Evolutionary conservation across 2,113 vertebrate genomes (phyloP), one percentile per base, ranked within the genome.

Genomic region (Coreoperca whiteheadi): DNA sequence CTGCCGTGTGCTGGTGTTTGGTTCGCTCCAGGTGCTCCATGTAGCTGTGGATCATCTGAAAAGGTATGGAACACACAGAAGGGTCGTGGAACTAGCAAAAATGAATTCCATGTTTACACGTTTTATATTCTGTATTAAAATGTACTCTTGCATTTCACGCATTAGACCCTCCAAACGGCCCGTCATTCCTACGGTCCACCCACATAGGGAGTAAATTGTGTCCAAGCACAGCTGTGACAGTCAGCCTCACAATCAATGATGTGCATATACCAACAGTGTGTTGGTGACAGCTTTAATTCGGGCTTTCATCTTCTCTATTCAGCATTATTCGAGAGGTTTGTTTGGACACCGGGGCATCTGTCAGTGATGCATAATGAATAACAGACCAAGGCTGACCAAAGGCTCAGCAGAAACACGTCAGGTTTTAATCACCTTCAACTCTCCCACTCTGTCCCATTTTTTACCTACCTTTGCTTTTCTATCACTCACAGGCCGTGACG

Each of bases 41-140:
- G 81, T 99, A 99, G 96, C 97, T 99, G 95, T 99, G 98, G 92
- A 99, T 99, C 97, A 99, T 99, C 98, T 99, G 93, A 61, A n/a
- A 85, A 83, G 46, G 21, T 3, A 51, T 0, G 53, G 1, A 18
- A n/a, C 56, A 46, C 0, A 25, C 5, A 67, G 0, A n/a, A 53
- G 12, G 3, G 30, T 30, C 28, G 30, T 11, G 43, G 60, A 54
- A 63, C 30, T 1, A 28, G 61, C 5, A n/a, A 7, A 15, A 16
- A n/a, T n/a, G n/a, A n/a, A 37, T 8, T 34, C 2, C 1, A 41
- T 14, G 18, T 56, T 57, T 12, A 23, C 39, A 46, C 23, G 18
- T 61, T 46, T 48, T 16, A 60, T 25, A n/a, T 34, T 25, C 56
- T 46, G 25, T 6, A n/a, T 48, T 32, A 5, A 15, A 74, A 74